Base-by-base conservation (phyloP, 2,113 vertebrate species). In the Grallaria varia region DNA sequence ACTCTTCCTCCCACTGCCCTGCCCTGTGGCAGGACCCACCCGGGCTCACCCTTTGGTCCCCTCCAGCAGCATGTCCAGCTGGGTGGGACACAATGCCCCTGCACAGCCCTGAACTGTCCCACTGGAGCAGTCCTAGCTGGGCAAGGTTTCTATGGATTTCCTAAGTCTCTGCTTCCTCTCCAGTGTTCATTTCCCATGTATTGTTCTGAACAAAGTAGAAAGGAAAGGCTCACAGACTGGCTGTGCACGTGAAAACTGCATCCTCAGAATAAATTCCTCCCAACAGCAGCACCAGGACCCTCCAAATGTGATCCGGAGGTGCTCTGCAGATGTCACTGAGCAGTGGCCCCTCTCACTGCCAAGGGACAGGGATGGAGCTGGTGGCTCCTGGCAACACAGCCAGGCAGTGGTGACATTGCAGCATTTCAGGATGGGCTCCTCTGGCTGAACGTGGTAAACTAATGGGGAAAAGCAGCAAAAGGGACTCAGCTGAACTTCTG, bases 171-270 rank as follows among this genome's bases (percentile, higher is more conserved):
- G 7, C 71, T 96, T 95, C 95, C 95, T 62, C 69, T 52, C 53
- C 17, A 75, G 68, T 56, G 7, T 33, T 72, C 28, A 28, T 44
- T 94, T 95, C 90, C 96, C 68, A 6, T 37, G 81, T 31, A 95
- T 95, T 97, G 96, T 96, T 95, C 81, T 91, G 86, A 30, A 35
- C 66, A 35, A 52, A 87, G 91, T 71, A 31, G 79, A 81, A 56
- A 92, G 91, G 77, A 87, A 87, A 77, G 63, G 91, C 81, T 91
- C 1, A 0, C 22, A 12, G 59, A 24, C 33, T 50, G 9, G 63
- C 83, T 2, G 1, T 6, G 47, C 67, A 47, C 8, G 16, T 8
- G 6, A 81, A 27, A 87, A 30, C 74, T 37, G 24, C 49, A 10
- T 28, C 63, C 76, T 69, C 68, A 3, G 1, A 22, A 25, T 10